Percentiles rank a stretch among this genome's conserved stretches.
Conservation (phyloP, 2,797 vertebrate species). For the Sciurus vulgaris region DNA sequence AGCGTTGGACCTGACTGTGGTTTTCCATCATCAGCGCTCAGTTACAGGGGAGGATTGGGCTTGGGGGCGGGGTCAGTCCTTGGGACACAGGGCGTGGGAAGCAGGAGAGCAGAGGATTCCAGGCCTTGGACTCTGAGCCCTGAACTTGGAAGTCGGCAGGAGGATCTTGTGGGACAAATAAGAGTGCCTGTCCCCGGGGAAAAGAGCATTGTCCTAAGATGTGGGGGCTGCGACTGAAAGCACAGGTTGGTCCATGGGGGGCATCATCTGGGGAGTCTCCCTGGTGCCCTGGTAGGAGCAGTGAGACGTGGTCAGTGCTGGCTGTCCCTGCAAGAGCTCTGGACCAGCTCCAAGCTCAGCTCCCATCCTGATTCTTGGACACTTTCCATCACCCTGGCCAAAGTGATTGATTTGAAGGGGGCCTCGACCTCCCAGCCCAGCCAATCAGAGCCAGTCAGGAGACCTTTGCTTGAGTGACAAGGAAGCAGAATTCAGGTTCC, state of each 20-base stretch:
- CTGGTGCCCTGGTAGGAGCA: neutral
- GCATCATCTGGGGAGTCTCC: accelerated
- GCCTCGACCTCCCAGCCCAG: neutral
- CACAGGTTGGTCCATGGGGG: too few relatives aligned
- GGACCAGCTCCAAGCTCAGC: neutral
- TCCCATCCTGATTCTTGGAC: neutral
- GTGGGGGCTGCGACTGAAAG: accelerated
- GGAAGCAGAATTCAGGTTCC: neutral
- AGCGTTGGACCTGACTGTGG: neutral
- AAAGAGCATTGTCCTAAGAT: neutral
- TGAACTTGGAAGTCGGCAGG: neutral
- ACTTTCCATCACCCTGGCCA: neutral
- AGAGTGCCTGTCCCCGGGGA: neutral
- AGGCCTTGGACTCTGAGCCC: neutral
- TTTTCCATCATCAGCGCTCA: too few relatives aligned
- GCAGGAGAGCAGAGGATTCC: neutral
- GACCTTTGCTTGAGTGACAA: neutral
- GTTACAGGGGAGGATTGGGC: neutral
- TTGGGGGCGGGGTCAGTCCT: neutral
- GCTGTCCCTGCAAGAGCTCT: neutral
- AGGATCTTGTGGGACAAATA: neutral
- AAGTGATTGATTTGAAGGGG: neutral
- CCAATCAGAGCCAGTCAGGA: neutral
- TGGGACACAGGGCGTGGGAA: neutral
- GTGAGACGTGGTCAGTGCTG: neutral